Conservation (phyloP, 2,113 vertebrate species). For the Brienomyrus brachyistius region DNA sequence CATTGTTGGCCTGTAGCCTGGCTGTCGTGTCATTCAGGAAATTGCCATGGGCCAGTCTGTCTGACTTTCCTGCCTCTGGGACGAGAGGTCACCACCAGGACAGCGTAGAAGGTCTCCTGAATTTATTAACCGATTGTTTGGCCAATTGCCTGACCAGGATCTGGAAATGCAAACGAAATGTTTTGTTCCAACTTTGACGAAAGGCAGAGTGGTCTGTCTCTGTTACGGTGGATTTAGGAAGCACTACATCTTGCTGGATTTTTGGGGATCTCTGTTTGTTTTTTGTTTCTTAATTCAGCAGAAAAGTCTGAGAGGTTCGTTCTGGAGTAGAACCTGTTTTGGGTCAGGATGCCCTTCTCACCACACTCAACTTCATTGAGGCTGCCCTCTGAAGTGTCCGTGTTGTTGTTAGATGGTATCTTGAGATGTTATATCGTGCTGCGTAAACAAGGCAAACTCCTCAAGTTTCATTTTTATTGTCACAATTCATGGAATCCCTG, state of each 20-base stretch:
- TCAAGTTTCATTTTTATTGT: background rate
- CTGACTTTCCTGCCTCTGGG: background rate
- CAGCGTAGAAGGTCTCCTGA: background rate
- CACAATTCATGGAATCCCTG: background rate
- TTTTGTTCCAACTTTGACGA: background rate
- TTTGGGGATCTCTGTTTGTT: background rate
- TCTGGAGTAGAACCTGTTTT: background rate
- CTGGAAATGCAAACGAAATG: background rate
- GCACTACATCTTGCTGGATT: background rate
- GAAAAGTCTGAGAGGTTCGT: background rate
- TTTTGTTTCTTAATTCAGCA: background rate
- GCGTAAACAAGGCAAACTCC: background rate
- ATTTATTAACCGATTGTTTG: background rate
- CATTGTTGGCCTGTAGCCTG: background rate
- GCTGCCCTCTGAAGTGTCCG: background rate
- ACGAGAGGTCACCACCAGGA: background rate
- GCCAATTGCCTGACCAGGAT: background rate
- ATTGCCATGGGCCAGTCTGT: background rate
- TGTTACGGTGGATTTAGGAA: background rate
- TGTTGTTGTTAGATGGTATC: background rate
- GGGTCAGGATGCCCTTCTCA: background rate
- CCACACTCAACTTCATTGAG: background rate
- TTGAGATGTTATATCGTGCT: background rate
- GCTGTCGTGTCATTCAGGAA: slow-evolving; percentile 1
- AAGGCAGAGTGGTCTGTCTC: background rate